Percentiles rank a stretch among this genome's conserved stretches.
Evolutionary conservation across 2,888 invertebrate species (phyloP).

Genomic region (Thecophora atra): DNA sequence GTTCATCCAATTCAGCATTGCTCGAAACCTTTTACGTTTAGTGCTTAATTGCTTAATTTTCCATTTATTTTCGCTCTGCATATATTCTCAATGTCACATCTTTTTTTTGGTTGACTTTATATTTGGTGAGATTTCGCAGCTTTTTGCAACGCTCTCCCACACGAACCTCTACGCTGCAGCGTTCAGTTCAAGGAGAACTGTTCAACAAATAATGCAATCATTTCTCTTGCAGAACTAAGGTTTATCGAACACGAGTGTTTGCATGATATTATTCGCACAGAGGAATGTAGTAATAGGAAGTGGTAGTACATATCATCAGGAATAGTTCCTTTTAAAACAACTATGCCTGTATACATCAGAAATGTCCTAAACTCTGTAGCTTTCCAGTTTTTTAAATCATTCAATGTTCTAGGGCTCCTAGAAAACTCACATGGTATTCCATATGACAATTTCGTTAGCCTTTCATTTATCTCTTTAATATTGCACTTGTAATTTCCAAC

Average conservation of each 20-base stretch:
- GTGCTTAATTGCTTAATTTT: too few species aligned
- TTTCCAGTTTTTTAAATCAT: background rate
- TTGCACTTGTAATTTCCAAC: too few species aligned
- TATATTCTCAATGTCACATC: too few species aligned
- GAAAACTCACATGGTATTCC: slow-evolving; percentile 1
- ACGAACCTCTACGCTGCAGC: too few species aligned
- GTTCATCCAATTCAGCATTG: too few species aligned
- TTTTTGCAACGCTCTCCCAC: too few species aligned
- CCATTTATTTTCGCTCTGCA: too few species aligned
- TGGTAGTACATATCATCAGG: background rate
- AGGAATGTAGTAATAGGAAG: background rate
- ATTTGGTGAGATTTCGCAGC: too few species aligned
- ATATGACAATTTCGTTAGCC: background rate
- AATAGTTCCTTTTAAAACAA: background rate
- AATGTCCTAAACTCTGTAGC: background rate
- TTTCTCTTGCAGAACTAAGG: background rate
- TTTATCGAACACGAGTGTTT: background rate
- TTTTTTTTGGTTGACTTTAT: too few species aligned
- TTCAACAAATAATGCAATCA: too few species aligned
- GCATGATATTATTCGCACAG: background rate
- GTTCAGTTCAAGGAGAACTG: too few species aligned
- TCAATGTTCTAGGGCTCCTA: background rate
- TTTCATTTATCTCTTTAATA: background rate
- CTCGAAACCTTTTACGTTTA: too few species aligned
- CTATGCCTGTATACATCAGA: background rate